Percentiles rank a stretch among this genome's conserved stretches.
phyloP scores from a whole-genome alignment of 2,113 vertebrate genomes.

The Sebastes fasciatus region DNA sequence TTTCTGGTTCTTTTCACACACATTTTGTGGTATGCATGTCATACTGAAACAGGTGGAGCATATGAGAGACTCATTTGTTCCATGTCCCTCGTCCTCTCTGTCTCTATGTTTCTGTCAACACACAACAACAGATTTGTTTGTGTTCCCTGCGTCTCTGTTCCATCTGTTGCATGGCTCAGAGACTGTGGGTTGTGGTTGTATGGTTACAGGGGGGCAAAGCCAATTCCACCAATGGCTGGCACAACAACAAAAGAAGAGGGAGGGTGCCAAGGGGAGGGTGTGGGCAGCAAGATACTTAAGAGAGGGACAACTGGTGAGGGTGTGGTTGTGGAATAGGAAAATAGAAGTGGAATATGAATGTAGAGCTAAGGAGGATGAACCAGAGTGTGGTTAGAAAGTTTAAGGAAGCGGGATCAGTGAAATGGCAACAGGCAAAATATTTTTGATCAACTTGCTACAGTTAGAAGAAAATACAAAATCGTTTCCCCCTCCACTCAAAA shows the following conservation, averaged over 20 bases:
- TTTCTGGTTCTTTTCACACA: constrained; percentile 27
- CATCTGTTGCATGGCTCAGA: constrained; percentile 63
- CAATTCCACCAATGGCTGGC: constrained; percentile 44
- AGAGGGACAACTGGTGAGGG: constrained; percentile 51
- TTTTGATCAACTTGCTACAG: not conserved
- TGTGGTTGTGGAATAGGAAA: constrained; percentile 36
- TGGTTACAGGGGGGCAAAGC: constrained; percentile 19
- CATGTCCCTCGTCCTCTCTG: not conserved
- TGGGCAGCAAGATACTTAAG: constrained; percentile 24
- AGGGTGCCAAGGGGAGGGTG: constrained; percentile 35
- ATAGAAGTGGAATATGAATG: constrained; percentile 23
- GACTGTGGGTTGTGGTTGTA: constrained; percentile 25
- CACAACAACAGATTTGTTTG: constrained; percentile 60
- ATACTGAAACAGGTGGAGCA: constrained; percentile 1
- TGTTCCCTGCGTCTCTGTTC: constrained; percentile 38
- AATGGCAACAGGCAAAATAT: not conserved
- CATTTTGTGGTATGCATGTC: not conserved
- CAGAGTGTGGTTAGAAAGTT: constrained; percentile 17
- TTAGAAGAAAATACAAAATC: not conserved
- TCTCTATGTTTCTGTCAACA: constrained; percentile 40
- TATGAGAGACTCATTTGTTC: constrained; percentile 18
- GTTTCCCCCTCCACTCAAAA: not conserved
- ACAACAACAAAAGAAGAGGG: constrained; percentile 38
- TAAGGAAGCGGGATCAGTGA: constrained; percentile 7
- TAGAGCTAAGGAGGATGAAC: constrained; percentile 1